A percentile compares a stretch with the other conserved stretches of the same genome.
Conservation (phyloP, 2,797 vertebrate genomes). For the Argyrosomus regius region DNA sequence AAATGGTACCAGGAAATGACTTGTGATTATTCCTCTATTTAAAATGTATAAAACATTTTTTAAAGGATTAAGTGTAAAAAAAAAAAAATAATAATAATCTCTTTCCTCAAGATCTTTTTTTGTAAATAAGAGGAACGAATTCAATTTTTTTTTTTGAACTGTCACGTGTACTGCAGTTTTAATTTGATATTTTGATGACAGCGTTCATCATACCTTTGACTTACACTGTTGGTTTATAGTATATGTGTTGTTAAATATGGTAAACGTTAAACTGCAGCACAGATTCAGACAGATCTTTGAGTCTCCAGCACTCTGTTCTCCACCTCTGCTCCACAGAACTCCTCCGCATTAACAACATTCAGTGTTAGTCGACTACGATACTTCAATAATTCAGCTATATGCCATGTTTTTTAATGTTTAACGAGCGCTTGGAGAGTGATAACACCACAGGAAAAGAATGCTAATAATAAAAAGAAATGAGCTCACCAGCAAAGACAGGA, state of each 20-base stretch:
- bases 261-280: conserved; percentile 58
- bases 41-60: conserved; percentile 77
- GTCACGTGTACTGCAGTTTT: conserved; percentile 64
- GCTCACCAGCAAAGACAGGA: not conserved
- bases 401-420: not conserved
- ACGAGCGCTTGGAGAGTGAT: not conserved
- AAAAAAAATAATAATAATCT: not conserved
- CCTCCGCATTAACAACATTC: conserved; percentile 2
- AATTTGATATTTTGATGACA: conserved; percentile 38
- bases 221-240: conserved; percentile 16
- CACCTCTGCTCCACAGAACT: conserved; percentile 69
- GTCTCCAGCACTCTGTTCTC: conserved; percentile 52
- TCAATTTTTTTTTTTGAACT: conserved; percentile 5
- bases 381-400: not conserved
- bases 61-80: conserved; percentile 62
- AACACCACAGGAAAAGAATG: fast-evolving
- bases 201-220: conserved; percentile 21
- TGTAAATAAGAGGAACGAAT: conserved; percentile 61
- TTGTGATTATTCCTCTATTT: conserved; percentile 87
- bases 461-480: too few species aligned
- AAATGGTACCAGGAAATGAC: conserved; percentile 95
- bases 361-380: not conserved
- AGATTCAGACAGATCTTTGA: conserved; percentile 35
- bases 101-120: conserved; percentile 42
- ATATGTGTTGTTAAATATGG: conserved; percentile 35